A percentile compares a stretch with the other conserved stretches of the same genome.
phyloP scores from a whole-genome alignment of 2,113 vertebrate genomes.

The Martes martes region DNA sequence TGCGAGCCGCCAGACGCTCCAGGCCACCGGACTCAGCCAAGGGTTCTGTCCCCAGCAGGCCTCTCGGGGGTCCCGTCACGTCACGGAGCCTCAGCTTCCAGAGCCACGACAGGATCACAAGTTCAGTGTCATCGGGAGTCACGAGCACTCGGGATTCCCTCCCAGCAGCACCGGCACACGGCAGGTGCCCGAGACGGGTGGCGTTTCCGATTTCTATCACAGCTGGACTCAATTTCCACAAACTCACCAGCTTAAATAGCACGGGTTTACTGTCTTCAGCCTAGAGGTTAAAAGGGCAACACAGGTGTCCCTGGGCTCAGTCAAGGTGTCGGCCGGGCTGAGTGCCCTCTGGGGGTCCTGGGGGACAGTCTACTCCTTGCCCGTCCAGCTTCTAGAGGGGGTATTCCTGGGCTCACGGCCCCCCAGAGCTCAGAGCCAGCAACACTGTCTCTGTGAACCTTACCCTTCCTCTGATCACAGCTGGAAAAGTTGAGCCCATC shows the following conservation, averaged over 20 bases:
- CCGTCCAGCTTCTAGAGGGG: rapidly evolving
- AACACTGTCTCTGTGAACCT: rapidly evolving
- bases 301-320: background rate
- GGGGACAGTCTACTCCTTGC: rapidly evolving
- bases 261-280: too few relatives aligned
- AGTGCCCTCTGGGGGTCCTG: background rate
- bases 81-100: background rate
- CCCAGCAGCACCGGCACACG: rapidly evolving
- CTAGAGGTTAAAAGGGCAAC: background rate
- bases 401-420: background rate
- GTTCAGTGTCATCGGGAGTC: rapidly evolving
- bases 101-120: background rate
- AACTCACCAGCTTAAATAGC: too few relatives aligned
- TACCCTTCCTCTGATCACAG: background rate
- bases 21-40: rapidly evolving
- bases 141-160: background rate
- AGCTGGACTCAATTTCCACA: too few relatives aligned
- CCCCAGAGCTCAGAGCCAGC: too few relatives aligned
- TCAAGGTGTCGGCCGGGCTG: rapidly evolving
- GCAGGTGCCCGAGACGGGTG: background rate
- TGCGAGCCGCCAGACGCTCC: rapidly evolving
- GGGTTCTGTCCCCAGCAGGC: rapidly evolving
- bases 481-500: background rate
- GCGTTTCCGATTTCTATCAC: rapidly evolving
- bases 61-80: rapidly evolving